Evolutionary conservation across 2,888 invertebrate genomes (phyloP).

Genomic region (Melanostoma scalare): DNA sequence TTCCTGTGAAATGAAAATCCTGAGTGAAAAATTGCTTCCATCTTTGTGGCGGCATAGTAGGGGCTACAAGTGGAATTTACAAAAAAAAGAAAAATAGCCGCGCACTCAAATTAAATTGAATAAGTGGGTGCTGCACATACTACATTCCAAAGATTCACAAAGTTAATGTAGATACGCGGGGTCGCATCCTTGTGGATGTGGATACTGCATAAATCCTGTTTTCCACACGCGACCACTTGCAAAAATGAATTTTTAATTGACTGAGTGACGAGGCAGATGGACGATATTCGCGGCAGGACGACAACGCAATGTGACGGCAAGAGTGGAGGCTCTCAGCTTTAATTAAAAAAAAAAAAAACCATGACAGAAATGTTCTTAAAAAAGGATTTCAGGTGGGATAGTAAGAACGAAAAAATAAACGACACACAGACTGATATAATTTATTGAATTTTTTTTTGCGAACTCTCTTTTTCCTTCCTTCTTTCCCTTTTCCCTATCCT

Average conservation of each 20-base stretch:
- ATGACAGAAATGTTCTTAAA: constrained; percentile 18
- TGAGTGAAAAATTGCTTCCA: constrained; percentile 55
- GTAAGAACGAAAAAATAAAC: not conserved
- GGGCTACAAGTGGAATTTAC: not conserved
- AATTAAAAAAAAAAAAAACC: constrained; percentile 4
- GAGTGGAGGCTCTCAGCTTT: constrained; percentile 22
- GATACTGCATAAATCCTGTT: constrained; percentile 3
- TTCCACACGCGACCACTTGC: constrained; percentile 28
- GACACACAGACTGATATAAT: constrained; percentile 37
- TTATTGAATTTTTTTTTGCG: constrained; percentile 45
- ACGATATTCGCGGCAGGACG: not conserved
- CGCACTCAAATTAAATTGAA: constrained; percentile 57
- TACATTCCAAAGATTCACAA: constrained; percentile 10
- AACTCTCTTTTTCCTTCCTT: not conserved
- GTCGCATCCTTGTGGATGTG: not conserved
- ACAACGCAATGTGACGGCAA: not conserved
- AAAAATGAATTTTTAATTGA: constrained; percentile 63
- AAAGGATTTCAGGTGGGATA: constrained; percentile 8
- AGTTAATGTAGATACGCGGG: not conserved
- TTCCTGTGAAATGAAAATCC: constrained; percentile 54
- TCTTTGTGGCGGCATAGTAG: constrained; percentile 33
- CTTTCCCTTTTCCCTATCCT: not conserved
- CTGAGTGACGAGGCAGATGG: constrained; percentile 30
- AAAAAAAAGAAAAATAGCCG: constrained; percentile 6
- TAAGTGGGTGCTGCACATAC: constrained; percentile 29